Percentiles rank a stretch among this genome's conserved stretches.
These are phyloP conservation scores for Agrypnus murinus DNA, from an alignment of 2,888 invertebrate genomes.

Conservation along the genomic window DNA sequence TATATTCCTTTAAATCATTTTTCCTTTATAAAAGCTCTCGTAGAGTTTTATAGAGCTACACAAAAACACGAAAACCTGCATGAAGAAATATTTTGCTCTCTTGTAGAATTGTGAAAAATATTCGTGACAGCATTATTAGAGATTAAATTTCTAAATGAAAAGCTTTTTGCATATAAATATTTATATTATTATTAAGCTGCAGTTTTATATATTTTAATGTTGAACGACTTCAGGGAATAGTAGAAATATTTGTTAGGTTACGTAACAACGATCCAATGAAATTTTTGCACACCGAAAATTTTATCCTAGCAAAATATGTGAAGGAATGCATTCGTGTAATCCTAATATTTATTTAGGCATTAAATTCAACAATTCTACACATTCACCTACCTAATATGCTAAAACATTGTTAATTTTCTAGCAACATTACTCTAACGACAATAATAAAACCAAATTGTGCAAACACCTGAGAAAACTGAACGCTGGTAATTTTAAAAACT, in stretches of 20 bases:
- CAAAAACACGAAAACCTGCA: not conserved
- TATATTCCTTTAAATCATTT: conserved; percentile 6
- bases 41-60: not conserved
- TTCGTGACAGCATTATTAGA: no score
- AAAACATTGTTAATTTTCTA: conserved; percentile 6
- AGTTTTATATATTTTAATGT: no score
- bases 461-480: no score
- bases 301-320: not conserved
- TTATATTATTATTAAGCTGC: no score
- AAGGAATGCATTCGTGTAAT: not conserved
- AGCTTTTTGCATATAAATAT: no score
- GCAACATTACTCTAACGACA: not conserved
- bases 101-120: not conserved
- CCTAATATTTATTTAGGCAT: not conserved
- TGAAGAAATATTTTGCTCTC: not conserved
- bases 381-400: not conserved
- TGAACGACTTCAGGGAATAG: no score
- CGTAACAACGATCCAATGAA: not conserved
- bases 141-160: no score
- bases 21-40: not conserved
- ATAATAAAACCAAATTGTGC: not conserved
- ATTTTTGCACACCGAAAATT: not conserved
- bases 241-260: no score
- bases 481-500: no score
- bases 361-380: not conserved